Conservation (phyloP, 1,140 invertebrate genomes). For the Platorchestia sp. region DNA sequence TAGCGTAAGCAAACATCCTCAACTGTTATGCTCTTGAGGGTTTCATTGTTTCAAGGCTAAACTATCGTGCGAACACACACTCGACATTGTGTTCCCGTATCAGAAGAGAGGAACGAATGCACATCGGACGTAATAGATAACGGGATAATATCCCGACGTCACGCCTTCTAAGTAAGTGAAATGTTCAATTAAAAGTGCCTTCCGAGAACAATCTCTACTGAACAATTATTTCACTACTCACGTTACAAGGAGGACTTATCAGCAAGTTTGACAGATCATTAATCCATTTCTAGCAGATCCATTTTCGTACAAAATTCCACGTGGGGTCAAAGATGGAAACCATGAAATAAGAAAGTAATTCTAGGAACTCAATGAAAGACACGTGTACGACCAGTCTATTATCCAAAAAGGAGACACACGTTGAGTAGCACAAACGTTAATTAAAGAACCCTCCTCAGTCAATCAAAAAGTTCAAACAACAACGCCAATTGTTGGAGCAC, state of each 20-base stretch:
- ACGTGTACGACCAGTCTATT: background rate
- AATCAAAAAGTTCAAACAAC: background rate
- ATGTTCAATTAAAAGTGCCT: background rate
- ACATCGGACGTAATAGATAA: background rate
- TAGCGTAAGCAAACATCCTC: too few relatives aligned
- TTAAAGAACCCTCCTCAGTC: background rate
- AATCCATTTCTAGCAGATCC: background rate
- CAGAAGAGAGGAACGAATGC: background rate
- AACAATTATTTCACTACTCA: too few relatives aligned
- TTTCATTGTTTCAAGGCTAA: background rate
- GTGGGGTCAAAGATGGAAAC: background rate
- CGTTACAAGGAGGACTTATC: too few relatives aligned
- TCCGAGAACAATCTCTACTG: too few relatives aligned
- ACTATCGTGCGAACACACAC: too few relatives aligned
- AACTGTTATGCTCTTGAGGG: too few relatives aligned
- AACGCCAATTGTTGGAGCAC: background rate
- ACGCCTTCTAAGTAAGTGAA: background rate
- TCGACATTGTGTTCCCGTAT: too few relatives aligned
- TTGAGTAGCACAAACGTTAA: background rate
- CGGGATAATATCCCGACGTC: too few relatives aligned
- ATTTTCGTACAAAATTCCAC: background rate
- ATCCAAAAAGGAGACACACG: background rate
- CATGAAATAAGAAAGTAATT: background rate
- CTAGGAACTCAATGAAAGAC: background rate
- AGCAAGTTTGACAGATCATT: background rate